phyloP scores from a whole-genome alignment of 2,888 invertebrate genomes.

The Ormyrus rosae region DNA sequence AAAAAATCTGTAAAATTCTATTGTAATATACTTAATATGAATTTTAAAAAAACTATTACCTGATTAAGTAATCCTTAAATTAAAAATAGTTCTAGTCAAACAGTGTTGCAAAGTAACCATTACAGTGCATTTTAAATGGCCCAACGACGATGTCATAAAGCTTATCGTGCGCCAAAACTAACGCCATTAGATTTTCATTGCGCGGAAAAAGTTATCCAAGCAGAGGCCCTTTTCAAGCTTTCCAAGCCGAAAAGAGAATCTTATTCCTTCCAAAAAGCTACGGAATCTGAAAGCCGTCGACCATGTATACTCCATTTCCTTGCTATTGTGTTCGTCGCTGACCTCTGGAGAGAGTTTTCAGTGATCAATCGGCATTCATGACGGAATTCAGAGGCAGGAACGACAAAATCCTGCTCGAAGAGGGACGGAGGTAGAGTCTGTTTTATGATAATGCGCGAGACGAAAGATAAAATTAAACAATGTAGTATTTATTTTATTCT shows the following conservation, averaged over 20 bases:
- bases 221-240: conserved; percentile 18
- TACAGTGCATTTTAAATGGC: no score
- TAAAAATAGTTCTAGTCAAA: no score
- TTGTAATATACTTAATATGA: no score
- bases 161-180: neutral
- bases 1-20: no score
- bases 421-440: neutral
- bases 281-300: neutral
- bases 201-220: neutral
- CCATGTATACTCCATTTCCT: neutral
- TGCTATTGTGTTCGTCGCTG: no score
- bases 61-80: no score
- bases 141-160: no score
- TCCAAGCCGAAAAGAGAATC: conserved; percentile 4
- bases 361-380: conserved; percentile 43
- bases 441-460: no score
- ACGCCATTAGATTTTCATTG: neutral
- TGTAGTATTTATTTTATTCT: no score
- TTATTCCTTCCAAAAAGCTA: conserved; percentile 4
- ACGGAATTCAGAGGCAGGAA: neutral
- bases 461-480: no score
- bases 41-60: no score
- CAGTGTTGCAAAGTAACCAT: no score
- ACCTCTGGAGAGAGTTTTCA: neutral
- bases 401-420: neutral